Conservation (phyloP, 2,888 invertebrate species). For the Temnothorax unifasciatus region DNA sequence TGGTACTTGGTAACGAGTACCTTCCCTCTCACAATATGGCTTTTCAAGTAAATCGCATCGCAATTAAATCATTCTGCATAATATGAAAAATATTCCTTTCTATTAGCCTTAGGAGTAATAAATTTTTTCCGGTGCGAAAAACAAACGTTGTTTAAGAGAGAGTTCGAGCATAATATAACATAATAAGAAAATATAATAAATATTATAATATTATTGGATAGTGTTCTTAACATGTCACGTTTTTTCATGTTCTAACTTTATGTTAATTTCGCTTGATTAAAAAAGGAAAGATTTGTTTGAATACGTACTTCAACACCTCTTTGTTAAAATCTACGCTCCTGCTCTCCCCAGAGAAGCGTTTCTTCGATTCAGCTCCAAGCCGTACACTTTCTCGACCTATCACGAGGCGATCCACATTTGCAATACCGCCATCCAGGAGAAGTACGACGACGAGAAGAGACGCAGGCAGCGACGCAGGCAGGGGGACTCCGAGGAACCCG, state of each 20-base stretch:
- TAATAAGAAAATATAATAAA: neutral
- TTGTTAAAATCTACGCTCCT: neutral
- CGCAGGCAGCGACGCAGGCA: constrained; percentile 68
- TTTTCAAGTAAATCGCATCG: constrained; percentile 89
- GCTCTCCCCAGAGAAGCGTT: constrained; percentile 89
- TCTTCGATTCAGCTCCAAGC: constrained; percentile 94
- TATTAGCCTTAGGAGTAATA: neutral
- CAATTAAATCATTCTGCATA: neutral
- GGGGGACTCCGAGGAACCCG: constrained; percentile 61
- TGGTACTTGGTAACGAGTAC: constrained; percentile 95
- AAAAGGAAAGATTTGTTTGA: neutral
- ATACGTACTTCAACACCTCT: constrained; percentile 15
- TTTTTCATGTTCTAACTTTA: neutral
- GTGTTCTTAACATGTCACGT: neutral
- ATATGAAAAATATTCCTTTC: neutral
- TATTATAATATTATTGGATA: neutral
- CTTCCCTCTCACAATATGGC: constrained; percentile 93
- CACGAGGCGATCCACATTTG: constrained; percentile 94
- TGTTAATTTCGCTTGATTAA: neutral
- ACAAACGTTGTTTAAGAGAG: neutral
- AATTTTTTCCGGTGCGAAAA: constrained; percentile 56
- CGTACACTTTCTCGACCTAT: constrained; percentile 92
- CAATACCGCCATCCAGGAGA: constrained; percentile 95
- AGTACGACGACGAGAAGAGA: constrained; percentile 87
- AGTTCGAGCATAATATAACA: neutral